Conservation (phyloP, 2,797 vertebrate species). For the Diplodus sargus region DNA sequence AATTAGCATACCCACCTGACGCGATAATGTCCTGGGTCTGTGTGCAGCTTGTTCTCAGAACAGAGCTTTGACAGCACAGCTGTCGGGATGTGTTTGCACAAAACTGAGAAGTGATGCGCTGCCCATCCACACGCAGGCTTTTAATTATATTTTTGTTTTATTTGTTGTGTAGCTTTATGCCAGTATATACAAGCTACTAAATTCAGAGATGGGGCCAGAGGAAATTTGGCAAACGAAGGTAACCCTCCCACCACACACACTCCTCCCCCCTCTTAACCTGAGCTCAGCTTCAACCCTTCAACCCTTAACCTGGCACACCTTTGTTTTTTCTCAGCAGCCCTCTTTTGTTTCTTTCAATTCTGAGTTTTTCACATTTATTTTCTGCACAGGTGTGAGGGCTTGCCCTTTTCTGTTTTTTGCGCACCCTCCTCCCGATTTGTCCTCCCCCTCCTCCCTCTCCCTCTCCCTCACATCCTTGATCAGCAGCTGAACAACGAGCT, state of each 20-base stretch:
- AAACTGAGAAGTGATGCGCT: constrained; percentile 76
- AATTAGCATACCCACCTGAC: constrained; percentile 49
- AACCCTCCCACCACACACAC: constrained; percentile 86
- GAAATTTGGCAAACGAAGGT: constrained; percentile 96
- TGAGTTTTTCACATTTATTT: constrained; percentile 69
- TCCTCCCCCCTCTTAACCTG: constrained; percentile 83
- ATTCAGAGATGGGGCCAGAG: constrained; percentile 95
- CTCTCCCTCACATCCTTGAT: constrained; percentile 63
- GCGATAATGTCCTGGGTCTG: constrained; percentile 19
- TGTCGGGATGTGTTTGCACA: constrained; percentile 43
- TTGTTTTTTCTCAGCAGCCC: constrained; percentile 57
- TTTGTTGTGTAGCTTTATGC: constrained; percentile 99
- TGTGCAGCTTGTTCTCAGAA: constrained; percentile 29
- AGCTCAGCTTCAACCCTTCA: constrained; percentile 83
- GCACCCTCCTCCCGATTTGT: constrained; percentile 55
- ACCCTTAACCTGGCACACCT: constrained; percentile 84
- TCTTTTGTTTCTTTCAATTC: constrained; percentile 61
- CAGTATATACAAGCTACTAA: constrained; percentile 99
- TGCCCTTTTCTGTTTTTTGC: constrained; percentile 67
- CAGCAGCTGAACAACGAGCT: constrained; percentile 78
- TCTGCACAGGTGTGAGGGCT: constrained; percentile 66
- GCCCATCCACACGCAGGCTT: constrained; percentile 65
- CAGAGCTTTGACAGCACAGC: constrained; percentile 72
- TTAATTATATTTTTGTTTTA: constrained; percentile 93
- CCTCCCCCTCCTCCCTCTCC: not conserved